These are phyloP conservation scores for Neodiprion virginianus DNA, from an alignment of 1,140 invertebrate species.

Conservation along the genomic window DNA sequence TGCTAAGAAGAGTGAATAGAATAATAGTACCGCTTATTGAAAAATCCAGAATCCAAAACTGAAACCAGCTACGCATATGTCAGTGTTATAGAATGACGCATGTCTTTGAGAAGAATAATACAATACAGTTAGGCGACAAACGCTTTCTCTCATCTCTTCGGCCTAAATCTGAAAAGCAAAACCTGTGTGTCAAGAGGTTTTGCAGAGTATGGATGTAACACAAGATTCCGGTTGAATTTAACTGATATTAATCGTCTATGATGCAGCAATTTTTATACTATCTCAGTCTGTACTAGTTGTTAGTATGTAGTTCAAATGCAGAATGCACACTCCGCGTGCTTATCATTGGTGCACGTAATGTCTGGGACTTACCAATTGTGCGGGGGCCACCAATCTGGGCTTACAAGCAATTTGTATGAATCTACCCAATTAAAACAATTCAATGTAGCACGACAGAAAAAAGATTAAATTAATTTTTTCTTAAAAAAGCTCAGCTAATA, in stretches of 20 bases:
- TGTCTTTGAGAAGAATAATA: slow-evolving; percentile 47
- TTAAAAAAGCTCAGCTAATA: background rate
- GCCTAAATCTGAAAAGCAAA: slow-evolving; percentile 46
- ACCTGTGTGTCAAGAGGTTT: slow-evolving; percentile 27
- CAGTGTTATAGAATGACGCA: slow-evolving; percentile 46
- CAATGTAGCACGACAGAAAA: background rate
- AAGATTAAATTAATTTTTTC: slow-evolving; percentile 1
- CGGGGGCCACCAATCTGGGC: slow-evolving; percentile 23
- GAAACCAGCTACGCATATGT: slow-evolving; percentile 23
- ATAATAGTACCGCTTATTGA: background rate
- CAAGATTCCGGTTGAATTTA: background rate
- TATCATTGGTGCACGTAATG: background rate
- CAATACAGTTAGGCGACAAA: slow-evolving; percentile 41
- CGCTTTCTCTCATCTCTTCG: slow-evolving; percentile 34
- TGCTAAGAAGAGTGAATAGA: background rate
- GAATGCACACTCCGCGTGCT: slow-evolving; percentile 16
- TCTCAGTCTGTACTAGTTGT: slow-evolving; percentile 17
- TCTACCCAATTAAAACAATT: slow-evolving; percentile 26
- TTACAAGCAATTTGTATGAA: slow-evolving; percentile 29
- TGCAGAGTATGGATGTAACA: background rate
- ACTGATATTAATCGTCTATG: background rate
- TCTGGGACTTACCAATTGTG: slow-evolving; percentile 31
- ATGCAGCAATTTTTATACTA: slow-evolving; percentile 6
- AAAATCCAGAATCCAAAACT: slow-evolving; percentile 27
- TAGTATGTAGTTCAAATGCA: slow-evolving; percentile 8